Percentiles rank a stretch among this genome's conserved stretches.
These are phyloP conservation scores for Galerucella calmariensis DNA, from an alignment of 2,888 invertebrate species.

Conservation along the genomic window DNA sequence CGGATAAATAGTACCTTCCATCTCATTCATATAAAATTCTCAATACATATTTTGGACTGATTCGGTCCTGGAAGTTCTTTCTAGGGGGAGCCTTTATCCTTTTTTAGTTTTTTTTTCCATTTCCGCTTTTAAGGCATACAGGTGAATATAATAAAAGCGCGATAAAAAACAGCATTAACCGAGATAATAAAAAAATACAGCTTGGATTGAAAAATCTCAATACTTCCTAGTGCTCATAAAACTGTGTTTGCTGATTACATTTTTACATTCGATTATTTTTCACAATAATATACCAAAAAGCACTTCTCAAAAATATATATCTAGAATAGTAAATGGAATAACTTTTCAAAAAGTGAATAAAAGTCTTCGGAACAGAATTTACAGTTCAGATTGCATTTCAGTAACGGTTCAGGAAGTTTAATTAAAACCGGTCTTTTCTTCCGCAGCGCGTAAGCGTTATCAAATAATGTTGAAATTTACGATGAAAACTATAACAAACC, in stretches of 20 bases:
- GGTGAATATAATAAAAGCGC: too few relatives aligned
- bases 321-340: background rate
- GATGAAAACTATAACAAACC: conserved; percentile 36
- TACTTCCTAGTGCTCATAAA: too few relatives aligned
- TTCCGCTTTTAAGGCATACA: too few relatives aligned
- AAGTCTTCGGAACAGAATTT: conserved; percentile 4
- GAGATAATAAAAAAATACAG: too few relatives aligned
- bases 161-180: too few relatives aligned
- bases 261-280: background rate
- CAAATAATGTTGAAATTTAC: conserved; percentile 40
- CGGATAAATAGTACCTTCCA: too few relatives aligned
- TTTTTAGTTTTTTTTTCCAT: too few relatives aligned
- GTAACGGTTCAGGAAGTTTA: conserved; percentile 28
- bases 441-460: conserved; percentile 30
- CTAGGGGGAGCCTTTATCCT: too few relatives aligned
- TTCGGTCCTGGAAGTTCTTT: too few relatives aligned
- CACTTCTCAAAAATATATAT: background rate
- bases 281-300: background rate
- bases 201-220: too few relatives aligned
- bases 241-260: background rate
- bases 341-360: background rate
- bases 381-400: conserved; percentile 10
- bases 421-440: conserved; percentile 33
- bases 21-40: too few relatives aligned
- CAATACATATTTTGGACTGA: too few relatives aligned